Conservation (phyloP, 2,888 invertebrate species). For the Lasioglossum leucozonium region DNA sequence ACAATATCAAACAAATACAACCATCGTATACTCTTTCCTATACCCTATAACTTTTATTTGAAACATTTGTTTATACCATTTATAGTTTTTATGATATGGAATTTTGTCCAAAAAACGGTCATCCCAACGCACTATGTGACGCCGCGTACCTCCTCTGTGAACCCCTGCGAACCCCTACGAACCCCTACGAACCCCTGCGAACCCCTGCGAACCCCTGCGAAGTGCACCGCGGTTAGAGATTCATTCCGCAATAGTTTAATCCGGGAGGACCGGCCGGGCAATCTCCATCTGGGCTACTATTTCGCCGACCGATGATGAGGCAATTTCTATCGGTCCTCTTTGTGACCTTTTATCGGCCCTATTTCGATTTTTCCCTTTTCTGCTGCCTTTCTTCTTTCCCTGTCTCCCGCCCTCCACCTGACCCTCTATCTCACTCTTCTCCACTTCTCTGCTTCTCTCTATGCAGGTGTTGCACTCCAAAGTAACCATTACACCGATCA, state of each 20-base stretch:
- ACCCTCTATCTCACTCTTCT: background rate
- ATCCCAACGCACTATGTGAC: too few species aligned
- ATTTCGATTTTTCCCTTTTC: conserved; percentile 12
- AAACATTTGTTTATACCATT: too few species aligned
- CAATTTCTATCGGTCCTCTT: conserved; percentile 58
- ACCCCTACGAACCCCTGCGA: background rate
- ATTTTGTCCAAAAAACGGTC: too few species aligned
- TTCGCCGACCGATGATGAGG: conserved; percentile 35
- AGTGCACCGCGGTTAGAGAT: conserved; percentile 64
- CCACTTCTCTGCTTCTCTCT: background rate
- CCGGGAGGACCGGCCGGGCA: conserved; percentile 30
- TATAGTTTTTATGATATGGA: too few species aligned
- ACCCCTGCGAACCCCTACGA: background rate
- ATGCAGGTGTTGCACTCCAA: too few species aligned
- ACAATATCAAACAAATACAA: too few species aligned
- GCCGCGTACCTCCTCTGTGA: background rate
- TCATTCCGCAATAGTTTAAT: conserved; percentile 67
- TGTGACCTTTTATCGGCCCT: conserved; percentile 47
- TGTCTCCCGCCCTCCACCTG: background rate
- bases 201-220: conserved; percentile 25
- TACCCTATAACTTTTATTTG: too few species aligned
- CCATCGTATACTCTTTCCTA: too few species aligned
- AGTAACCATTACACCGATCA: too few species aligned
- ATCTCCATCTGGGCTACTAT: conserved; percentile 40
- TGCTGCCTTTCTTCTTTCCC: background rate